Percentiles rank a stretch among this genome's conserved stretches.
Conservation (phyloP, 2,888 invertebrate species). For the Sacculina carcini region DNA sequence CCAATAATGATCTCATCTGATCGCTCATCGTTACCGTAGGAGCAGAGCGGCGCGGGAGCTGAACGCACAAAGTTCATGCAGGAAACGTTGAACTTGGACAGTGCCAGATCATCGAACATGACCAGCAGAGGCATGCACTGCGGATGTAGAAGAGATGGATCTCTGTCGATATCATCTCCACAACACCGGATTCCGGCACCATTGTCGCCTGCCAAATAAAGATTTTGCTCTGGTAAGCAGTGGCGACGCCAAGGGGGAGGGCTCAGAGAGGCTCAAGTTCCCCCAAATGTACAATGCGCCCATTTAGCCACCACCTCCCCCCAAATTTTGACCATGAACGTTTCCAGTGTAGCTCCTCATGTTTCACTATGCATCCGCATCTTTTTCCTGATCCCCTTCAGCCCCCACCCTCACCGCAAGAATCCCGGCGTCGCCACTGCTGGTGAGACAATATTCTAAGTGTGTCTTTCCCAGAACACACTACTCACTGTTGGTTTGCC, state of each 20-base stretch:
- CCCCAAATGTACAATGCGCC: no score
- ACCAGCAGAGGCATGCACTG: constrained; percentile 40
- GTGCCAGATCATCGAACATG: constrained; percentile 30
- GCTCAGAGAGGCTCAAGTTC: no score
- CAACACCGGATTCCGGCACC: constrained; percentile 48
- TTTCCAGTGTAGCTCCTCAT: no score
- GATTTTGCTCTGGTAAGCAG: not conserved
- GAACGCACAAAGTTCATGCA: constrained; percentile 50
- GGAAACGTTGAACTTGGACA: constrained; percentile 26
- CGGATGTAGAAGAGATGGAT: constrained; percentile 22
- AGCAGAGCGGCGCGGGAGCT: constrained; percentile 32
- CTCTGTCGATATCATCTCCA: constrained; percentile 8
- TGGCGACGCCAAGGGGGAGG: not conserved
- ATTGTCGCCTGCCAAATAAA: constrained; percentile 26
- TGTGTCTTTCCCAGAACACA: no score
- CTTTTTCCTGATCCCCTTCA: no score
- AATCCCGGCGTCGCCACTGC: no score
- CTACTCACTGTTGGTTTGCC: no score
- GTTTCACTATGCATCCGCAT: no score
- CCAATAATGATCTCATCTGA: not conserved
- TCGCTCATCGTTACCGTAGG: constrained; percentile 28
- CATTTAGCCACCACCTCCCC: no score
- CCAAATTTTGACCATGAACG: no score
- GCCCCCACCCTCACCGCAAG: no score
- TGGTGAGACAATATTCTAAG: no score